Evolutionary conservation across 2,797 vertebrate genomes (phyloP), one percentile per base, ranked within the genome.

Genomic region (Telmatherina bonti): DNA sequence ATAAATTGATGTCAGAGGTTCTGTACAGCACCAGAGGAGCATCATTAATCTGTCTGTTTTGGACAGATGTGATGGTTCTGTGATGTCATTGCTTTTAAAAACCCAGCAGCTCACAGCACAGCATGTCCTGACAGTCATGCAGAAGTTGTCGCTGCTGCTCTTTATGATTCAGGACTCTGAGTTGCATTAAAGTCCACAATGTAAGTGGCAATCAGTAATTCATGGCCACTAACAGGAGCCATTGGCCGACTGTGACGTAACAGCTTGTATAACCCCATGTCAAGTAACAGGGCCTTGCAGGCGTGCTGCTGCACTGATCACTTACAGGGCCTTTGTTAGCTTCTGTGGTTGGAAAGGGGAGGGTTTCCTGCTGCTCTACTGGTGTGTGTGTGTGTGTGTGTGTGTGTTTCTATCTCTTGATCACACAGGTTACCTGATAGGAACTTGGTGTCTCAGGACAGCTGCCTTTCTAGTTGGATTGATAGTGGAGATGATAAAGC

Each of bases 211-310:
- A 88, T 87, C 78, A 81, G 76, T 82, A 82, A 87, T 79, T 91
- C 79, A 88, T 83, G 81, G 72, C 56, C 70, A 75, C 80, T 45
- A 62, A 76, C 72, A 30, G 57, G 68, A 15, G 72, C 76, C 74
- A 85, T 82, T 81, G 80, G 89, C 83, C 59, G 76, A 33, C 69
- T 33, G 78, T 92, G 89, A 92, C 67, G 84, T 87, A 85, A 91
- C 45, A 72, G 56, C 74, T 91, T 90, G 80, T 85, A 80, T 90
- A 89, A 93, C 56, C 54, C 62, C 84, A 74, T 79, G 89, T 90
- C 81, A 84, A 87, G 91, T 87, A 84, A 88, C 85, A 33, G 51
- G 79, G 88, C 73, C 84, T 74, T 82, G 53, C 69, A 52, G 81
- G 64, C 73, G 18, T 66, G 4, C 58, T 62, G 85, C 70, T 73